phyloP scores from a whole-genome alignment of 2,888 invertebrate species.

The Salticus scenicus region DNA sequence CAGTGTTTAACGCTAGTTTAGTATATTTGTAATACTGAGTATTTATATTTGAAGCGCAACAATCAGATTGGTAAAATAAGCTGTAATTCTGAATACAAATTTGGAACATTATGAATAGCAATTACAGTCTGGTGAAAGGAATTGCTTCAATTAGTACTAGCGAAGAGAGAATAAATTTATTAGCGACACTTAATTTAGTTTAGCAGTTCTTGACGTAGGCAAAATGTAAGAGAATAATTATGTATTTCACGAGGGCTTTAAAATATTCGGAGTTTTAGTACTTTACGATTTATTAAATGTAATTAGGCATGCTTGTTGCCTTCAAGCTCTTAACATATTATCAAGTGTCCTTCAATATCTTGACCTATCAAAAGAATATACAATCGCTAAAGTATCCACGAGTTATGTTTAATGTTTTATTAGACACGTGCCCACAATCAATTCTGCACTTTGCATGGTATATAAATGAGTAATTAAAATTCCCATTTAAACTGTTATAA shows the following conservation, averaged over 20 bases:
- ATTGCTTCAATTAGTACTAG: not conserved
- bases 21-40: too few relatives aligned
- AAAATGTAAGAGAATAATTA: not conserved
- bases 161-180: constrained; percentile 4
- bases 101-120: not conserved
- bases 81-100: not conserved
- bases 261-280: not conserved
- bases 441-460: too few relatives aligned
- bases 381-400: not conserved
- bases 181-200: not conserved
- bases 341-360: not conserved
- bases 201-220: constrained; percentile 5
- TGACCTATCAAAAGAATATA: not conserved
- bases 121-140: not conserved
- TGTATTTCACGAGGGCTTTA: constrained; percentile 5
- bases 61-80: not conserved
- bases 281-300: not conserved
- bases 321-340: not conserved
- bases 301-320: not conserved
- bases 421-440: too few relatives aligned
- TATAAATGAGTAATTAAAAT: too few relatives aligned
- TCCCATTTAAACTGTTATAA: too few relatives aligned
- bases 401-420: not conserved
- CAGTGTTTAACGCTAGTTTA: too few relatives aligned
- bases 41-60: not conserved